Percentiles rank a stretch among this genome's conserved stretches.
Conservation (phyloP, 2,113 vertebrate genomes). For the Cephalophus harveyi region DNA sequence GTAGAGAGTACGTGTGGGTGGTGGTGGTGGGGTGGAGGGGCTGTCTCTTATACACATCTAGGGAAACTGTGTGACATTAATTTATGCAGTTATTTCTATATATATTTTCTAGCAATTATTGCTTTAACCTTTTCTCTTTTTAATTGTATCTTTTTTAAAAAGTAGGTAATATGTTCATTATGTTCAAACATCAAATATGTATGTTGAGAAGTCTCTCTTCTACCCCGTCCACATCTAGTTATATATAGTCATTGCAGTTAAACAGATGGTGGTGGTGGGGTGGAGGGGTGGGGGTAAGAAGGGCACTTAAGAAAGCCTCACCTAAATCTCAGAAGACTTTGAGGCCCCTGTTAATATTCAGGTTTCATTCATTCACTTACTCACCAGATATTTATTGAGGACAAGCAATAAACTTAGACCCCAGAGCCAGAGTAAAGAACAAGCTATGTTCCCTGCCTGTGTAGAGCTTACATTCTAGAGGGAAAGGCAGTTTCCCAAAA, state of each 20-base stretch:
- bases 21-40: too few species aligned
- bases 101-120: neutral
- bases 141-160: neutral
- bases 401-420: neutral
- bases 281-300: fast-evolving
- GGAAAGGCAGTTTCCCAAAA: neutral
- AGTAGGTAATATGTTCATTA: neutral
- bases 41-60: too few species aligned
- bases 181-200: neutral
- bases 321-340: neutral
- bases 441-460: neutral
- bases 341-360: neutral
- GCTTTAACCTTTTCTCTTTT: neutral
- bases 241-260: neutral
- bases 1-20: too few species aligned
- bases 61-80: neutral
- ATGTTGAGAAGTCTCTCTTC: neutral
- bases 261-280: too few species aligned
- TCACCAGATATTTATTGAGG: neutral
- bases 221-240: neutral
- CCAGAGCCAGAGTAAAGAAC: neutral
- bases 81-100: neutral
- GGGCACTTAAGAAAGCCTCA: neutral
- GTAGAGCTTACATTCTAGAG: neutral
- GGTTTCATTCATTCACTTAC: neutral